Percentiles rank a stretch among this genome's conserved stretches.
Conservation (phyloP, 2,797 vertebrate genomes). For the Xerus rutilus region DNA sequence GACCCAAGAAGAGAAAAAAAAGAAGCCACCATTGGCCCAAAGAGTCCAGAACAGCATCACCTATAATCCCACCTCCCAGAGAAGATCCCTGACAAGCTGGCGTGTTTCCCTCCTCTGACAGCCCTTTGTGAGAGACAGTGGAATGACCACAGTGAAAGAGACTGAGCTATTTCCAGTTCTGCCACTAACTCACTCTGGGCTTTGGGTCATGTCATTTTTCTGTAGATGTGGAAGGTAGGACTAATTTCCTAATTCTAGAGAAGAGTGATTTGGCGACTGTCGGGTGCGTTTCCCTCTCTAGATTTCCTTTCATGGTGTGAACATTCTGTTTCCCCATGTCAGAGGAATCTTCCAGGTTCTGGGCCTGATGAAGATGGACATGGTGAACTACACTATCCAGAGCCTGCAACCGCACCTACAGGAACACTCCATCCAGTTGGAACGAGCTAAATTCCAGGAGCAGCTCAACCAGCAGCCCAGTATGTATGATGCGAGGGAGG, state of each 20-base stretch:
- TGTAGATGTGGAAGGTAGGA: background rate
- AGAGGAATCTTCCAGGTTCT: constrained; percentile 89
- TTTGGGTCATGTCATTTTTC: background rate
- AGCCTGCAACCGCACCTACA: constrained; percentile 88
- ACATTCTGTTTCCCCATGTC: background rate
- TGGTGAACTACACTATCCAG: constrained; percentile 90
- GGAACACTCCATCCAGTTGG: constrained; percentile 86
- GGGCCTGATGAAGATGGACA: constrained; percentile 91
- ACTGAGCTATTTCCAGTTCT: background rate
- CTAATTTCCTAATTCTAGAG: background rate
- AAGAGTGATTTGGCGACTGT: background rate
- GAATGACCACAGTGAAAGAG: background rate
- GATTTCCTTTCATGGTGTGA: background rate
- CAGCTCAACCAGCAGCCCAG: constrained; percentile 88
- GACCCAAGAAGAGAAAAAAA: background rate
- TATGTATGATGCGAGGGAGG: constrained; percentile 65
- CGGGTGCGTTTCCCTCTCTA: too few relatives aligned
- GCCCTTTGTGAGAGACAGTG: background rate
- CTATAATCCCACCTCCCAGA: background rate
- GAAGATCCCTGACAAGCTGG: background rate
- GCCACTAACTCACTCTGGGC: background rate
- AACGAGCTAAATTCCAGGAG: constrained; percentile 90
- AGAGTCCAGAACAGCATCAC: background rate
- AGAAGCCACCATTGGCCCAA: background rate
- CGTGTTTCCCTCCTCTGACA: background rate